These are phyloP conservation scores for Idris sp. DNA, from an alignment of 1,140 invertebrate genomes.

Conservation along the genomic window DNA sequence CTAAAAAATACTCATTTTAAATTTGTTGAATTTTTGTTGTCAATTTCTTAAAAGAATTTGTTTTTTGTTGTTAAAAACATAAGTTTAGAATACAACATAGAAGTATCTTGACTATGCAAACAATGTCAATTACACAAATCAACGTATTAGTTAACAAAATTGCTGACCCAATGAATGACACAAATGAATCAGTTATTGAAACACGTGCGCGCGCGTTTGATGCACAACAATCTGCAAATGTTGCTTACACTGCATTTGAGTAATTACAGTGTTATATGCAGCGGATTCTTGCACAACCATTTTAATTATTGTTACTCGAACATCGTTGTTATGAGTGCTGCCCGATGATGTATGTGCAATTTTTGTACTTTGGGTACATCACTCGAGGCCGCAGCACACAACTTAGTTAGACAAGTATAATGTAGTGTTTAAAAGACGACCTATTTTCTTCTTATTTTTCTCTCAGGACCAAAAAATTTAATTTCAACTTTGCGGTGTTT, in stretches of 20 bases:
- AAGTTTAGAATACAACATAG: too few species aligned
- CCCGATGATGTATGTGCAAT: slow-evolving; percentile 3
- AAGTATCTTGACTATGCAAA: too few species aligned
- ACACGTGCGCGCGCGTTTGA: too few species aligned
- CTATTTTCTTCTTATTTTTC: slow-evolving; percentile 8
- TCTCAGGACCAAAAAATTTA: not conserved
- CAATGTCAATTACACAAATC: too few species aligned
- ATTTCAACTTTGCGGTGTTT: not conserved
- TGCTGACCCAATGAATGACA: too few species aligned
- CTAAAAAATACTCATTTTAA: too few species aligned
- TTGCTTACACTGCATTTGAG: slow-evolving; percentile 4
- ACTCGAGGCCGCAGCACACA: slow-evolving; percentile 13
- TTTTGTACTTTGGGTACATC: slow-evolving; percentile 2
- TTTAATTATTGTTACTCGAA: slow-evolving; percentile 37
- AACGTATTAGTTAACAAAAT: too few species aligned
- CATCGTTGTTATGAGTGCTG: slow-evolving; percentile 14
- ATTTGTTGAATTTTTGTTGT: too few species aligned
- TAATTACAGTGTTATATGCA: slow-evolving; percentile 20
- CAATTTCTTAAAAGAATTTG: too few species aligned
- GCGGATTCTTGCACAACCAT: slow-evolving; percentile 15
- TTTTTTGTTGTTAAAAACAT: too few species aligned
- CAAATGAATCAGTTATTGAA: too few species aligned
- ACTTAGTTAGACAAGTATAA: slow-evolving; percentile 35
- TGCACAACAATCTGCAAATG: slow-evolving; percentile 5
- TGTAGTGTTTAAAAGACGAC: slow-evolving; percentile 27